Percentiles rank a stretch among this genome's conserved stretches.
phyloP scores from a whole-genome alignment of 2,113 vertebrate genomes.

The Pangasianodon gigas region DNA sequence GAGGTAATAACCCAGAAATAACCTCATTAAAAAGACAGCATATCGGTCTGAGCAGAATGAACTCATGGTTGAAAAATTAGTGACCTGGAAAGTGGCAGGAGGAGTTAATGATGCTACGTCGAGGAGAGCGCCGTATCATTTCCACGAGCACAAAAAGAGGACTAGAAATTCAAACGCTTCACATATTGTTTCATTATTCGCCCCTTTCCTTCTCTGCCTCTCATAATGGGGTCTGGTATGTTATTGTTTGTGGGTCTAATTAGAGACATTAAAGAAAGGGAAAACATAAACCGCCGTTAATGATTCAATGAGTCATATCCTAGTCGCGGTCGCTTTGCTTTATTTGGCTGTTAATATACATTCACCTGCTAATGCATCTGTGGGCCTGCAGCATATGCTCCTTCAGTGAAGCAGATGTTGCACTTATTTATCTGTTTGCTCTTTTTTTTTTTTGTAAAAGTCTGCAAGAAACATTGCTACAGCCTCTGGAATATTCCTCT shows the following conservation, averaged over 20 bases:
- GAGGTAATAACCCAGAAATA: conserved; percentile 99
- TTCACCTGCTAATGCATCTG: conserved; percentile 44
- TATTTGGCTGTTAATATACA: conserved; percentile 55
- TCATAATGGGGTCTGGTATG: conserved; percentile 64
- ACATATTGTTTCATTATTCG: conserved; percentile 60
- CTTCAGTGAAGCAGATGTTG: conserved; percentile 37
- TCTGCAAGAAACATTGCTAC: conserved; percentile 17
- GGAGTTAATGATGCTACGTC: conserved; percentile 87
- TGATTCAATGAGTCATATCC: conserved; percentile 70
- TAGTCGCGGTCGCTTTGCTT: conserved; percentile 59
- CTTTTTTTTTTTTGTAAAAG: conserved; percentile 45
- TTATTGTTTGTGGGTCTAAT: conserved; percentile 73
- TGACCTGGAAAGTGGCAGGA: conserved; percentile 97
- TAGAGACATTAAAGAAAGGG: conserved; percentile 57
- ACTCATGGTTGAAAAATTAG: conserved; percentile 98
- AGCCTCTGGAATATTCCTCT: conserved; percentile 18
- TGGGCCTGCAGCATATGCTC: conserved; percentile 13
- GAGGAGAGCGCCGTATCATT: conserved; percentile 76
- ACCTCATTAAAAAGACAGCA: conserved; percentile 99
- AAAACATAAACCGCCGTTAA: conserved; percentile 66
- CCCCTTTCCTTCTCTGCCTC: conserved; percentile 55
- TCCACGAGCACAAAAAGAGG: conserved; percentile 68
- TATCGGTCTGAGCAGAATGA: conserved; percentile 96
- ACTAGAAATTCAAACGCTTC: conserved; percentile 61
- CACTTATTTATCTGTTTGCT: conserved; percentile 49